These are phyloP conservation scores for Anas georgica DNA, from an alignment of 2,797 vertebrate species.

Conservation along the genomic window DNA sequence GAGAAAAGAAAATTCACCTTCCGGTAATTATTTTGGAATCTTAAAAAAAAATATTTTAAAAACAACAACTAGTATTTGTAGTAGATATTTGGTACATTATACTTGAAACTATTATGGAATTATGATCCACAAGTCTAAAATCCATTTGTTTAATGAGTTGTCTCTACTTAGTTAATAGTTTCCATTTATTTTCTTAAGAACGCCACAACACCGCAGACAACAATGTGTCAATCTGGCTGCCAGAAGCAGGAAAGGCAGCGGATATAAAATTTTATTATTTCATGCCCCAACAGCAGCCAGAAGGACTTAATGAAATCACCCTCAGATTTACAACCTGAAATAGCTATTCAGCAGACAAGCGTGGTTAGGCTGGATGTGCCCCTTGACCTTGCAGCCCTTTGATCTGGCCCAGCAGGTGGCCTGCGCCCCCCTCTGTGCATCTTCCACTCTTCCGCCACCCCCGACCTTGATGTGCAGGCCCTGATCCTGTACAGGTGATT, in stretches of 20 bases:
- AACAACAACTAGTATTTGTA: background rate
- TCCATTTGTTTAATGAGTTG: slow-evolving; percentile 15
- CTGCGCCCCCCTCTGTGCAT: slow-evolving; percentile 75
- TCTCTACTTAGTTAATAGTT: slow-evolving; percentile 47
- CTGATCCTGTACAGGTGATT: slow-evolving; percentile 74
- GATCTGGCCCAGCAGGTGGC: slow-evolving; percentile 82
- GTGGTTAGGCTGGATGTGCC: slow-evolving; percentile 75
- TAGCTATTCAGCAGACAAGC: slow-evolving; percentile 81
- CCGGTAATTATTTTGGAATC: background rate
- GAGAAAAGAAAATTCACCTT: background rate
- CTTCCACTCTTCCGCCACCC: slow-evolving; percentile 68
- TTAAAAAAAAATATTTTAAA: background rate
- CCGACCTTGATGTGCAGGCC: slow-evolving; percentile 66
- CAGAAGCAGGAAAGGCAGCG: slow-evolving; percentile 81
- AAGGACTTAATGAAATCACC: slow-evolving; percentile 84
- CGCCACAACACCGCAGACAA: slow-evolving; percentile 46
- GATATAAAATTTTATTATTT: slow-evolving; percentile 85
- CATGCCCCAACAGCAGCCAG: slow-evolving; percentile 80
- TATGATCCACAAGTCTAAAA: background rate
- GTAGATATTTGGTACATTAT: background rate
- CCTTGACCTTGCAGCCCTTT: slow-evolving; percentile 82
- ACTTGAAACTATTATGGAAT: background rate
- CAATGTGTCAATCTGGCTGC: slow-evolving; percentile 74
- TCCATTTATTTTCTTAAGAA: slow-evolving; percentile 59
- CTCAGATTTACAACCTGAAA: slow-evolving; percentile 86